These are phyloP conservation scores for Eretmocerus hayati DNA, from an alignment of 2,888 invertebrate species.

Conservation along the genomic window DNA sequence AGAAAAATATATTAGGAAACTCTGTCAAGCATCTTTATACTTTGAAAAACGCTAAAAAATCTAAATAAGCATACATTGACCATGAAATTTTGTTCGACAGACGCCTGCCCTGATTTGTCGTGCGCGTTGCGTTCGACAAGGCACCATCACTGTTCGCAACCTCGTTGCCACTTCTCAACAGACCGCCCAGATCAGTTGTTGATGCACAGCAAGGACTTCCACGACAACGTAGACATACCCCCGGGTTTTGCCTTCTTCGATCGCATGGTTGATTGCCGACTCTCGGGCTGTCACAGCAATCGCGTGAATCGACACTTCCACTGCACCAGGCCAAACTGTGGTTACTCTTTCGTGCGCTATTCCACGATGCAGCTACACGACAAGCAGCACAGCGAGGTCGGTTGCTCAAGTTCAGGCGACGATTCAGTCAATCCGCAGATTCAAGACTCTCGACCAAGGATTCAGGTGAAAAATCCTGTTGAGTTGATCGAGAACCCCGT, in stretches of 20 bases:
- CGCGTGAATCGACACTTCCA: constrained; percentile 70
- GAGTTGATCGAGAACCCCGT: constrained; percentile 40
- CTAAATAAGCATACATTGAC: no score
- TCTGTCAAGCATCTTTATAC: no score
- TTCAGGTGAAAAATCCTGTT: constrained; percentile 43
- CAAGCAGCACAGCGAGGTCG: constrained; percentile 52
- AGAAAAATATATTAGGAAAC: no score
- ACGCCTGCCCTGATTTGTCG: constrained; percentile 63
- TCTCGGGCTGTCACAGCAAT: constrained; percentile 62
- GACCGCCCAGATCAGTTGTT: constrained; percentile 71
- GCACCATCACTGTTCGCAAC: constrained; percentile 82
- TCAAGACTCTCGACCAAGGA: constrained; percentile 39
- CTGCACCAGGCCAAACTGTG: constrained; percentile 63
- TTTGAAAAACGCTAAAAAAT: no score
- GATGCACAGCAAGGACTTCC: constrained; percentile 79
- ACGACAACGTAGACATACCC: constrained; percentile 72
- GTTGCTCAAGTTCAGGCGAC: neutral
- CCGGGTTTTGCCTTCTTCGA: constrained; percentile 84
- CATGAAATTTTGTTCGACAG: no score
- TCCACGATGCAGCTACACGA: constrained; percentile 69
- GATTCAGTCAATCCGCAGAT: constrained; percentile 11
- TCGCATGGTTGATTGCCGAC: constrained; percentile 62
- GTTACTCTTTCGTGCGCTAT: constrained; percentile 66
- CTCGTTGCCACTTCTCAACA: constrained; percentile 74
- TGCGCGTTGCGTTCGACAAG: constrained; percentile 63